A percentile compares a stretch with the other conserved stretches of the same genome.
Evolutionary conservation across 2,113 vertebrate species (phyloP).

Genomic region (Odocoileus virginianus): DNA sequence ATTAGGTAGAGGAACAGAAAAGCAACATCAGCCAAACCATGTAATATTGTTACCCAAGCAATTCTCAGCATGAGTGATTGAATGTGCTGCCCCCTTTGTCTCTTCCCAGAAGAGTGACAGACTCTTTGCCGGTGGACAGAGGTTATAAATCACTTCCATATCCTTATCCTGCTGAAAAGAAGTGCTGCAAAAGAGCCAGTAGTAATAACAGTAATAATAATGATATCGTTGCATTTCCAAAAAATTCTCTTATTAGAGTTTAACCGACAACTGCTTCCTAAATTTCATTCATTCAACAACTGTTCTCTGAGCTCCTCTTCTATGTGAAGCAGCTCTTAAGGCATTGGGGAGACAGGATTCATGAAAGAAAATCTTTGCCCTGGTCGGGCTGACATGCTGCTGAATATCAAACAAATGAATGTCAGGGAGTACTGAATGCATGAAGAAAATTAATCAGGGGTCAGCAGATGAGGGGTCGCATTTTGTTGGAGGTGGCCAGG

Average conservation of each 20-base stretch:
- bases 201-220: not conserved
- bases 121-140: not conserved
- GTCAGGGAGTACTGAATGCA: not conserved
- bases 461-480: not conserved
- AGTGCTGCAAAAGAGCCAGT: not conserved
- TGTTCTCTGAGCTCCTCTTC: not conserved
- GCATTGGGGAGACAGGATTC: not conserved
- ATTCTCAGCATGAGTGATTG: not conserved
- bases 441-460: not conserved
- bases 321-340: not conserved
- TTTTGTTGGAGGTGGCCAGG: not conserved
- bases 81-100: not conserved
- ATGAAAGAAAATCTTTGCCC: not conserved
- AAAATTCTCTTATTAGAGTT: not conserved
- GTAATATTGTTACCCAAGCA: not conserved
- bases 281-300: not conserved
- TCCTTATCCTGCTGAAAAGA: not conserved
- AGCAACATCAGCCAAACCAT: not conserved
- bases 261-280: not conserved
- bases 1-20: not conserved
- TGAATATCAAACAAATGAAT: not conserved
- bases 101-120: not conserved
- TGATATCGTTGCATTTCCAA: not conserved
- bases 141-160: not conserved
- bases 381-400: not conserved